Conservation (phyloP, 2,797 vertebrate species). For the Streptopelia turtur region DNA sequence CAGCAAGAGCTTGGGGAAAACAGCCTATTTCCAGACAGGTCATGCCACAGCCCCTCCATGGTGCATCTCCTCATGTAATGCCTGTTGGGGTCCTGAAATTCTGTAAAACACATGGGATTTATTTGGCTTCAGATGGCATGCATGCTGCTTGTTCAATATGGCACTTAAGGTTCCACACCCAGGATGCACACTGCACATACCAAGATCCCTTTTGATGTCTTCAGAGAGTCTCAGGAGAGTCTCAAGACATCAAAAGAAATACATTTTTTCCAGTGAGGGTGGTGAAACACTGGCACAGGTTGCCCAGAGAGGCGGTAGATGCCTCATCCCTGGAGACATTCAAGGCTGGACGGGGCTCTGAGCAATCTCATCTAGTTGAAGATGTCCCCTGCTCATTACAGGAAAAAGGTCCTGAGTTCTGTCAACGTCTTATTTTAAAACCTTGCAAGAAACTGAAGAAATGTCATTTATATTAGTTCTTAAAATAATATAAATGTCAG, state of each 20-base stretch:
- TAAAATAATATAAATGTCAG: neutral
- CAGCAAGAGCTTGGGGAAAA: neutral
- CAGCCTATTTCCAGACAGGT: neutral
- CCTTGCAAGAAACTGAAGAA: neutral
- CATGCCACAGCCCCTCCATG: neutral
- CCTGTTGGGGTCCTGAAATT: neutral
- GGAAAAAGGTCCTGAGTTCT: neutral
- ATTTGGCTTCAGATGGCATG: rapidly evolving
- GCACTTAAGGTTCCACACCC: neutral
- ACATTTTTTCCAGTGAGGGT: no score
- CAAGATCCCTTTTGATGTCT: neutral
- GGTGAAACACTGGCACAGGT: no score
- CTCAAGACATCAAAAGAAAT: no score
- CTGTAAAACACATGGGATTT: neutral
- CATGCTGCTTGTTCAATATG: neutral
- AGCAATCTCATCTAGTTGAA: no score
- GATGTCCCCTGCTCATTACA: no score
- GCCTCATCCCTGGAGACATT: no score
- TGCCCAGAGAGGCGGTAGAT: no score
- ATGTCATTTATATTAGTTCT: neutral
- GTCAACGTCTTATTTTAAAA: neutral
- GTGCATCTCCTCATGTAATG: neutral
- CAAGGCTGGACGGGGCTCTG: no score
- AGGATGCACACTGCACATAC: rapidly evolving
- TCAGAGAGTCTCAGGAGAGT: neutral